Percentiles rank a stretch among this genome's conserved stretches.
Conservation (phyloP, 2,797 vertebrate genomes). For the Sebastes oblongus region DNA sequence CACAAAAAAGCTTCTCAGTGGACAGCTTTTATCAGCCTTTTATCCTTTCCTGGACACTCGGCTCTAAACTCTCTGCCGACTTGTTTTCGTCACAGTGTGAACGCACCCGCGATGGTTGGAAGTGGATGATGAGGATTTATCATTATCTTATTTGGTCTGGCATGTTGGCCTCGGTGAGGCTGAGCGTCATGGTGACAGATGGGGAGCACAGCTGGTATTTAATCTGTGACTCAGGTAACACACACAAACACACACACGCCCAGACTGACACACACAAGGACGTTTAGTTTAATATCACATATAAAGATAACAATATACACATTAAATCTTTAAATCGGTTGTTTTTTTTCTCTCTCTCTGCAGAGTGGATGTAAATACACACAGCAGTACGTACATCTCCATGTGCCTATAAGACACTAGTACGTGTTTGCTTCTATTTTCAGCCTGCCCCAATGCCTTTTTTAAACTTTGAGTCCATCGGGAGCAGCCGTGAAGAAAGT, state of each 20-base stretch:
- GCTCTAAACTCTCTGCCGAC: not conserved
- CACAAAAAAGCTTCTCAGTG: not conserved
- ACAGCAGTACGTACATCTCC: not conserved
- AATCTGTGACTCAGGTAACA: slow-evolving; percentile 52
- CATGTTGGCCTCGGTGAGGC: not conserved
- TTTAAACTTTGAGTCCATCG: slow-evolving; percentile 6
- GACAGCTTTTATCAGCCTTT: not conserved
- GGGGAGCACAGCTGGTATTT: slow-evolving; percentile 61
- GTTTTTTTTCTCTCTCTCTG: not conserved
- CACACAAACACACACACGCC: not conserved
- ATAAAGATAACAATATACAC: slow-evolving; percentile 2
- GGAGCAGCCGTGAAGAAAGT: not conserved
- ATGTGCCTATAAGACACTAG: not conserved
- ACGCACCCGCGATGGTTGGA: not conserved
- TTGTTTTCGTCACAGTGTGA: too few species aligned
- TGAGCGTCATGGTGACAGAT: slow-evolving; percentile 41
- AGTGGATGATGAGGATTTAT: slow-evolving; percentile 20
- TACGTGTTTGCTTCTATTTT: not conserved
- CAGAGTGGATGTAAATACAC: not conserved
- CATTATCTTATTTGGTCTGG: slow-evolving; percentile 24
- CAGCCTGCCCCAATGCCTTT: slow-evolving; percentile 1
- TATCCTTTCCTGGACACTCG: not conserved
- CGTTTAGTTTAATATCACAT: not conserved
- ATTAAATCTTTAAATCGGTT: not conserved
- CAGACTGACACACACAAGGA: not conserved